Evolutionary conservation across 2,113 vertebrate species (phyloP), one percentile per base, ranked within the genome.

Genomic region (Actinemys pallida): DNA sequence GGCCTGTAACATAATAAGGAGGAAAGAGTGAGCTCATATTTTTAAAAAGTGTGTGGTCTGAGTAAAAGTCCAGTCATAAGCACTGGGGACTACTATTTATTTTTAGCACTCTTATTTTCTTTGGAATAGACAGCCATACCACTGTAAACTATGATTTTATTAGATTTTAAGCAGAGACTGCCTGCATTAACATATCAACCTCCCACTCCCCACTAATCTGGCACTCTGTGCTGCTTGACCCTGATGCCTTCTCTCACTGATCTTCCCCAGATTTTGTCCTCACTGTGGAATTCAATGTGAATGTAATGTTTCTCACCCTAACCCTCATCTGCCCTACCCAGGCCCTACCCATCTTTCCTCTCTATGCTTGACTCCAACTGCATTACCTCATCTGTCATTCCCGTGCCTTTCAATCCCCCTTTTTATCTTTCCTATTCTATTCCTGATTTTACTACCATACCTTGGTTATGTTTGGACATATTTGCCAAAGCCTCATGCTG

Each of bases 41-140:
- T 87, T 83, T 57, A 35, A 62, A 90, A 91, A 42, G 62, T 89
- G 78, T 90, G 42, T 89, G 85, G 14, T 47, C 89, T 29, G 49
- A 87, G 79, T 87, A 87, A 22, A 87, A 86, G 24, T 56, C n/a
- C 52, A 84, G n/a, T 39, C 90, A 17, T 52, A 94, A 96, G 47
- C 35, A 2, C 0, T 87, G 56, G 22, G 86, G n/a, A 93, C 25
- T 88, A 84, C 59, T 95, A 78, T 89, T 97, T 86, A 90, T 90
- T 88, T 81, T 75, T 92, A 81, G 39, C 88, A 53, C 39, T 69
- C 42, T 95, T 76, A 49, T 79, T 94, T 94, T 91, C 72, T 89
- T 84, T 88, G 29, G 45, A 78, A 0, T 39, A 81, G 24, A 91
- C 90, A 90, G 42, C 94, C 83, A 84, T 31, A 69, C 8, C 50